phyloP scores from a whole-genome alignment of 2,888 invertebrate genomes.

The Stegophylla sp. region DNA sequence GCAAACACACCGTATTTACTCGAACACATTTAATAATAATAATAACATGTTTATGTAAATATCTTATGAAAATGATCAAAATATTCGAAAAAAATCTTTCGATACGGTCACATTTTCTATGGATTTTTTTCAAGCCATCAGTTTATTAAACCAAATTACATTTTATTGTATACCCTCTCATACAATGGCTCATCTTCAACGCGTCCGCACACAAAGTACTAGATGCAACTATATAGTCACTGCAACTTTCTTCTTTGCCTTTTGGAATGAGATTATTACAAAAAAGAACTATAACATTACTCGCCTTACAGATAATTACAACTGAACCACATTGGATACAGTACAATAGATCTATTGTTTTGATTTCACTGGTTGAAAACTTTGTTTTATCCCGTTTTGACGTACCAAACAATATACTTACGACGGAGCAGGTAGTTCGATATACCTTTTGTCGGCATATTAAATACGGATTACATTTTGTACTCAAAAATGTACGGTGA shows the following conservation, averaged over 20 bases:
- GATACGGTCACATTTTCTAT: no score
- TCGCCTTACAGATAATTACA: not conserved
- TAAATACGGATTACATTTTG: not conserved
- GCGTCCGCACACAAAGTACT: not conserved
- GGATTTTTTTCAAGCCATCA: no score
- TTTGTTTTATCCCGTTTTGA: conserved; percentile 11
- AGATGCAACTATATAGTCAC: not conserved
- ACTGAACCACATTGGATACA: not conserved
- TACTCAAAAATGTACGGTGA: not conserved
- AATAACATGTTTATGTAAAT: no score
- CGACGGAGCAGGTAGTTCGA: no score
- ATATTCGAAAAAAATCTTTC: no score
- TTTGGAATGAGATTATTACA: not conserved
- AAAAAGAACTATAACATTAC: not conserved
- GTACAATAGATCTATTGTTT: conserved; percentile 38
- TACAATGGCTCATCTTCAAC: not conserved
- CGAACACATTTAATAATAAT: no score
- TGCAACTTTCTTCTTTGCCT: conserved; percentile 2
- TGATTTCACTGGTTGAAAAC: not conserved
- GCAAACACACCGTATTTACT: no score
- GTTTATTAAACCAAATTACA: no score
- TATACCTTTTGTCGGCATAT: not conserved
- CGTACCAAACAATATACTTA: not conserved
- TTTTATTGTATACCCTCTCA: not conserved
- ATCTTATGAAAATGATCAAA: no score